Conservation (phyloP, 2,113 vertebrate species). For the Oncorhynchus mykiss region DNA sequence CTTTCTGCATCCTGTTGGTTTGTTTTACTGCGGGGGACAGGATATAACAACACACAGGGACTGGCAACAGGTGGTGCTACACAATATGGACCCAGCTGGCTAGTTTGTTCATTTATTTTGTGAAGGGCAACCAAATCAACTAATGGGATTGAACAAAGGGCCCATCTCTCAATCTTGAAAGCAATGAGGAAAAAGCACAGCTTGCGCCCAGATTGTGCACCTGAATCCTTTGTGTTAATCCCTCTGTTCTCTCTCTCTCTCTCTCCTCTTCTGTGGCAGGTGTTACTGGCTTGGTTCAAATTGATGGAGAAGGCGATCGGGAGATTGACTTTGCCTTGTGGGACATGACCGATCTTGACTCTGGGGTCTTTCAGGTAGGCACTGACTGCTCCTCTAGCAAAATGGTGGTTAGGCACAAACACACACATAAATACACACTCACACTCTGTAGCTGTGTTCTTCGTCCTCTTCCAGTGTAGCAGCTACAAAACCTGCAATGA, state of each 20-base stretch:
- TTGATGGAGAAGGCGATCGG: constrained; percentile 84
- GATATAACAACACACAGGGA: not conserved
- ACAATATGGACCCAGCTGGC: no score
- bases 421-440: not conserved
- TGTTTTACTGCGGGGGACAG: not conserved
- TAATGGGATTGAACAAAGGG: not conserved
- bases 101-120: not conserved
- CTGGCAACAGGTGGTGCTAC: not conserved
- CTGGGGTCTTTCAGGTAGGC: constrained; percentile 80
- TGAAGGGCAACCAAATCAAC: not conserved
- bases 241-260: not conserved
- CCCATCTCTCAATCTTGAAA: not conserved
- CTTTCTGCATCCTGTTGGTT: no score
- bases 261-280: constrained; percentile 61
- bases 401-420: not conserved
- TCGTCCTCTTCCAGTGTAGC: no score
- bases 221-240: not conserved
- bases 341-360: constrained; percentile 79
- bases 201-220: not conserved
- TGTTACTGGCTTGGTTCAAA: constrained; percentile 80
- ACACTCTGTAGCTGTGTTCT: not conserved
- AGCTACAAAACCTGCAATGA: not conserved
- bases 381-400: not conserved
- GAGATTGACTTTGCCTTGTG: constrained; percentile 88
- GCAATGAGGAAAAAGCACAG: not conserved